Base-by-base conservation (phyloP, 2,113 vertebrate genomes). In the Camelus dromedarius region DNA sequence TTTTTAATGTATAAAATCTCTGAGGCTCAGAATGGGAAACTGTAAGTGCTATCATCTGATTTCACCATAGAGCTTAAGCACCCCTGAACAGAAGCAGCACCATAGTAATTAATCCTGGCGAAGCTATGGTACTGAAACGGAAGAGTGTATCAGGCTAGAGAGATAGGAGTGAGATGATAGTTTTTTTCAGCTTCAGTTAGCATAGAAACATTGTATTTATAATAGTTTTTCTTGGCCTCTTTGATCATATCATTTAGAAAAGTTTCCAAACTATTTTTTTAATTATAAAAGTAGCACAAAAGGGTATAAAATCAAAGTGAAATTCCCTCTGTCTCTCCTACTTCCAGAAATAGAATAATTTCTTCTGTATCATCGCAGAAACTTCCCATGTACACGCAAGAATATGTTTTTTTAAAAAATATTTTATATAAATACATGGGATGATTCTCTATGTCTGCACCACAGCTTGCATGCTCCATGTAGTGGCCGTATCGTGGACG, bases 1-100 rank as follows among this genome's bases (percentile, higher is more conserved):
- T 87, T 94, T 96, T 84, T 95, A 95, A 50, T 95, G 77, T 97
- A 72, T 96, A 94, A 96, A 97, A 94, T 95, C 93, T 97, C 92
- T 94, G 92, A 97, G 81, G 70, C 81, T 94, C 95, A 96, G 79
- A 92, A 64, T 93, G 94, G 96, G 95, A 98, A 98, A 91, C 92
- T 97, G 81, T 82, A 97, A 80, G 30, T 85, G 67, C 8, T 1
- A 5, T 90, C 95, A 95, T 97, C 91, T 95, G 46, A 75, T 87
- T 93, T 60, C 22, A 76, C 19, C 60, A 2, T 73, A 24, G 92
- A 93, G 46, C 67, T 77, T 90, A 83, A 93, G 64, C 32, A 60
- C 13, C 20, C 46, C 10, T n/a, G 67, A 92, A 72, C 6, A 24
- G 46, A 93, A 86, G 54, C 32, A 80, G 28, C 32, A 64, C 38